Conservation (phyloP, 2,113 vertebrate genomes). For the Egretta garzetta region DNA sequence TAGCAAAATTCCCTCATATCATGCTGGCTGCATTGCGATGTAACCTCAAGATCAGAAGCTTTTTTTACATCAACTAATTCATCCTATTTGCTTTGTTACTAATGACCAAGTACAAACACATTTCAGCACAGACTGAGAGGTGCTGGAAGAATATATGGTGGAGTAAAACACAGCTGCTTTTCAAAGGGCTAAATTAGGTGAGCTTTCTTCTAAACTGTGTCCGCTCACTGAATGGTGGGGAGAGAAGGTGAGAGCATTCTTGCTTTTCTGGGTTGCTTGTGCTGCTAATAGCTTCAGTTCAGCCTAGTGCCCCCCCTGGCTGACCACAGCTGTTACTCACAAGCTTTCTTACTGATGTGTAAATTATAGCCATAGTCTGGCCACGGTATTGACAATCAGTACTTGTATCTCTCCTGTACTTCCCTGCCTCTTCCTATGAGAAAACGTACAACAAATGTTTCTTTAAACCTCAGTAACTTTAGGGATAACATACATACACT, state of each 20-base stretch:
- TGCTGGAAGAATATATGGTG: neutral
- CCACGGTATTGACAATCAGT: neutral
- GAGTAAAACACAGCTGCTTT: neutral
- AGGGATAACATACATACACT: neutral
- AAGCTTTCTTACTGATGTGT: neutral
- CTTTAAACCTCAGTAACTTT: neutral
- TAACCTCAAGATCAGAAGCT: neutral
- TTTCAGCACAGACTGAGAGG: neutral
- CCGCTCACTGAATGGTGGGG: neutral
- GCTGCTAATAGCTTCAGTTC: neutral
- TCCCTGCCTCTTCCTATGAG: neutral
- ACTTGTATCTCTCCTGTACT: neutral
- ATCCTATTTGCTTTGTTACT: neutral
- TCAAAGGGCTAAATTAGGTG: neutral
- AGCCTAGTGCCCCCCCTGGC: neutral
- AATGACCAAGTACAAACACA: neutral
- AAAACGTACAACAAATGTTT: neutral
- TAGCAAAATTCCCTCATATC: neutral
- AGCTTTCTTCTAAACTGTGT: neutral
- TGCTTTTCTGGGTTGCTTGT: rapidly evolving
- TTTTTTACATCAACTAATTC: neutral
- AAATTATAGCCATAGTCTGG: neutral
- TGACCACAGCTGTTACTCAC: neutral
- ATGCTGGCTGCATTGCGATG: rapidly evolving
- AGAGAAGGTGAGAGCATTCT: neutral